Conservation (phyloP, 2,888 invertebrate genomes). For the Parelbella ahira region DNA sequence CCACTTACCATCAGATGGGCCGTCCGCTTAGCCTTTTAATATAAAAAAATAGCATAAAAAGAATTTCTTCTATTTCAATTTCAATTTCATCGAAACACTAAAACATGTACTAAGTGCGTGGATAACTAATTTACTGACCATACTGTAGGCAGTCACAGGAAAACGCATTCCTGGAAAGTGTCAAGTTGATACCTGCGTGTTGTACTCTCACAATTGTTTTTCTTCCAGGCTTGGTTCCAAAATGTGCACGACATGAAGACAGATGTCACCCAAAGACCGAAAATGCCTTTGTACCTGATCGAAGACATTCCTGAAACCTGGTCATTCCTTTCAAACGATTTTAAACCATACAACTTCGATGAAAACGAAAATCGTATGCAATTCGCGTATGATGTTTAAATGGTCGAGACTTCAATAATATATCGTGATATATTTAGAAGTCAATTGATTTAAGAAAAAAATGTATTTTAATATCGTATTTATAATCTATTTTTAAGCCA, state of each 20-base stretch:
- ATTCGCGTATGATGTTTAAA: conserved; percentile 36
- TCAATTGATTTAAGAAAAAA: conserved; percentile 26
- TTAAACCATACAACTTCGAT: conserved; percentile 42
- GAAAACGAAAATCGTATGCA: conserved; percentile 46
- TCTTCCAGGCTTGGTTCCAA: conserved; percentile 39
- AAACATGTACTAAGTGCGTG: no score
- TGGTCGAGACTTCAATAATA: no score
- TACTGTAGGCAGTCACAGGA: no score
- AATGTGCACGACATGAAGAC: conserved; percentile 33
- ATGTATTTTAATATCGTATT: conserved; percentile 18
- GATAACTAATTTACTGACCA: no score
- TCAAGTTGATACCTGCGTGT: no score
- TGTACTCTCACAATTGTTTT: background rate
- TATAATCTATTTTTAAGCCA: conserved; percentile 7
- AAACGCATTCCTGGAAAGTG: no score
- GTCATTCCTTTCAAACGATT: conserved; percentile 41
- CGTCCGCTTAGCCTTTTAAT: no score
- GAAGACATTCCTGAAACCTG: conserved; percentile 48
- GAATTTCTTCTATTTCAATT: no score
- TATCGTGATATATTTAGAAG: no score
- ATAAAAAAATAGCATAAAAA: no score
- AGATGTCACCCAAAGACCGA: conserved; percentile 34
- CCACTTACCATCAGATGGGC: no score
- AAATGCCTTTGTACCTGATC: conserved; percentile 37
- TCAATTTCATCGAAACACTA: no score